Base-by-base conservation (phyloP, 2,113 vertebrate species). In the Paramormyrops kingsleyae region DNA sequence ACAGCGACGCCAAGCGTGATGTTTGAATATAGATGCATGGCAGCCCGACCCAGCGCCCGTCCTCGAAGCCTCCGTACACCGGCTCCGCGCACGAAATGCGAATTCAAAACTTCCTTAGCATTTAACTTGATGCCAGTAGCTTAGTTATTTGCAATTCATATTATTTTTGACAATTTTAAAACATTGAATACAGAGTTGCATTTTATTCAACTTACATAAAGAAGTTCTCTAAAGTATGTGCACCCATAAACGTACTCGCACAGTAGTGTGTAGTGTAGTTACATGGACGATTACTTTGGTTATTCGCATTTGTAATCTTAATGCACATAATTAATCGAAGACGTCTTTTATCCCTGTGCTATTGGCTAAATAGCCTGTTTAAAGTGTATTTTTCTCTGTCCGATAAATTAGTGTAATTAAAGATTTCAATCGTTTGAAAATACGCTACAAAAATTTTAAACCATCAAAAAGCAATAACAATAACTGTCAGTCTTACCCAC, bases 1-100 rank as follows among this genome's bases (percentile, higher is more conserved):
- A 87, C 49, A 87, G 85, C 85, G 85, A 31, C 85, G 17, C 49
- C 85, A 87, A 56, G 85, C 50, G 85, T 35, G 27, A 87, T 13
- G 50, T 15, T 87, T 84, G 10, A 84, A 27, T 84, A 47, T 84
- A 80, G 17, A 21, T 19, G 35, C 70, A 77, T 4, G 35, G 31
- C 31, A 17, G 74, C 74, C 31, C 2, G 15, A 35, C 6, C 5
- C 74, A 17, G 31, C 0, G 74, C 35, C 74, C 35, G 35, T 19
- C 15, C 74, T 80, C 31, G 17, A 19, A 8, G 74, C 74, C 35
- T 42, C 35, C 35, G 17, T 2, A 19, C 70, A 19, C 74, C 35
- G 5, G 70, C 17, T 80, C 74, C 35, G 19, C 15, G 74, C 74
- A 80, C 31, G 35, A 42, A 42, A 17, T 5, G 35, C 35, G 39